phyloP scores from a whole-genome alignment of 2,888 invertebrate genomes.

The Ctena decussata region DNA sequence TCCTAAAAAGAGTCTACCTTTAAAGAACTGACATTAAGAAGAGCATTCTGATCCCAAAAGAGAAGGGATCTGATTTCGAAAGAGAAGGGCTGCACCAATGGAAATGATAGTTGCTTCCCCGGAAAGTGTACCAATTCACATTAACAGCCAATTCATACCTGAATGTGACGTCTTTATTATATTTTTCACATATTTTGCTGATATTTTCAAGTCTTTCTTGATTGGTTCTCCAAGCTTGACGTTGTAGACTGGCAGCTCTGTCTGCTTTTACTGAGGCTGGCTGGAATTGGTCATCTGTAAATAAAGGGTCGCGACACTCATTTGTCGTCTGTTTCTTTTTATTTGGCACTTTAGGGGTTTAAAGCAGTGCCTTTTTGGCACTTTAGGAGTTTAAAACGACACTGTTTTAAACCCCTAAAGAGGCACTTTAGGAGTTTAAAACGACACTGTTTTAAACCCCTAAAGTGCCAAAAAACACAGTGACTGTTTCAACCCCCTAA shows the following conservation, averaged over 20 bases:
- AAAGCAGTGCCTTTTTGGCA: too few relatives aligned
- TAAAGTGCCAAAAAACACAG: too few relatives aligned
- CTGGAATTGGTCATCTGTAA: background rate
- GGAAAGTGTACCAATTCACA: background rate
- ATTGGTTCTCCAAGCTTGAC: background rate
- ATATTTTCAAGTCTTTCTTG: slow-evolving; percentile 15
- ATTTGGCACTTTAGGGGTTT: too few relatives aligned
- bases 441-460: too few relatives aligned
- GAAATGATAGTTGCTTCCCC: background rate
- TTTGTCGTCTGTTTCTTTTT: background rate
- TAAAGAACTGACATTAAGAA: background rate
- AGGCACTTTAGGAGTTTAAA: too few relatives aligned
- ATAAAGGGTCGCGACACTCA: background rate
- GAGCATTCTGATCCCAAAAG: too few relatives aligned
- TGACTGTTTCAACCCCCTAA: too few relatives aligned
- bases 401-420: too few relatives aligned
- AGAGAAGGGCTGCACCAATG: background rate
- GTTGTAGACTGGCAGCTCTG: background rate
- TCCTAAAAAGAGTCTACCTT: background rate
- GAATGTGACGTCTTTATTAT: slow-evolving; percentile 10
- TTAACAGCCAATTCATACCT: background rate
- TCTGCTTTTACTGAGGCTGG: background rate
- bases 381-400: too few relatives aligned
- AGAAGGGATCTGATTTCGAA: too few relatives aligned
- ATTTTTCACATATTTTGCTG: slow-evolving; percentile 11